Percentiles rank a stretch among this genome's conserved stretches.
phyloP scores from a whole-genome alignment of 2,113 vertebrate genomes.

The Haemorhous mexicanus region DNA sequence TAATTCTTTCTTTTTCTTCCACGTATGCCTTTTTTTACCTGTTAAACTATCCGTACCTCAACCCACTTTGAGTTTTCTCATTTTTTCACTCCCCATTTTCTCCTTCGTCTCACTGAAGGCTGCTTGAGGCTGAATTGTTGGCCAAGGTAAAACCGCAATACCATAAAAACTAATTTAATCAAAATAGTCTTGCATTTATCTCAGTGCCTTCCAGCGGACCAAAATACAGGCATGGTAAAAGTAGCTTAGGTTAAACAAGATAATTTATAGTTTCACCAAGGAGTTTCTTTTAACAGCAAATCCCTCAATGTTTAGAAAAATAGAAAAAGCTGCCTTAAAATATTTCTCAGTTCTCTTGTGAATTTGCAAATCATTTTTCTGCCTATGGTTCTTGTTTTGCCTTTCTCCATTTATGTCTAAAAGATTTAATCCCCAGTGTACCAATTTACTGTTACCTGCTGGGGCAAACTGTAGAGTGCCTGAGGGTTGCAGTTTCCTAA shows the following conservation, averaged over 20 bases:
- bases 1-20: background rate
- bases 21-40: background rate
- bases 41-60: background rate
- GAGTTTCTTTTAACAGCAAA: background rate
- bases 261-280: background rate
- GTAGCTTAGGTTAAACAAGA: background rate
- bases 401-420: background rate
- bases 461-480: background rate
- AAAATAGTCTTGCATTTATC: background rate
- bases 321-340: background rate
- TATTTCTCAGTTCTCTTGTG: background rate
- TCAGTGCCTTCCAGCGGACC: background rate
- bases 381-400: background rate
- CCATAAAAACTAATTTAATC: background rate
- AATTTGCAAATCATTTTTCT: background rate
- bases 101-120: background rate
- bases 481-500: background rate
- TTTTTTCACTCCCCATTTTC: background rate
- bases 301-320: background rate
- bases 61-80: background rate
- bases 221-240: background rate
- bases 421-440: background rate
- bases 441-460: background rate
- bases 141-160: background rate
- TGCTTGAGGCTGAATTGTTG: background rate